Evolutionary conservation across 2,888 invertebrate species (phyloP).

Genomic region (Oscheius myriophilus): DNA sequence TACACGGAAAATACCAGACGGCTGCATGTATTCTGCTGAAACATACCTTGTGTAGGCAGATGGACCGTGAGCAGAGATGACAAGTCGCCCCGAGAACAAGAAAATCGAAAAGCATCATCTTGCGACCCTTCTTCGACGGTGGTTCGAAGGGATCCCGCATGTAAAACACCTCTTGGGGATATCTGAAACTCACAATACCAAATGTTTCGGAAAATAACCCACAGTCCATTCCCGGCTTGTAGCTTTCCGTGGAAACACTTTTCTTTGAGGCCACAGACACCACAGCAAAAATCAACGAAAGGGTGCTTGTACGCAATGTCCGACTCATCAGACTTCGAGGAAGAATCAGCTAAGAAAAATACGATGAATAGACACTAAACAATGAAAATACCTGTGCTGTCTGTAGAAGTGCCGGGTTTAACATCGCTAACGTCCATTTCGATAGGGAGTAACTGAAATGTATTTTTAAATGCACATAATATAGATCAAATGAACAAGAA

Average conservation of each 20-base stretch:
- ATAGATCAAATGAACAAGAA: no score
- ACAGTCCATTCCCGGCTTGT: constrained; percentile 50
- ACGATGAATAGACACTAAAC: neutral
- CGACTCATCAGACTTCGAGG: neutral
- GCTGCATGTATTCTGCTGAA: no score
- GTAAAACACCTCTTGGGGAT: constrained; percentile 50
- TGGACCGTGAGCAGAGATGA: constrained; percentile 42
- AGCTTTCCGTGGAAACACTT: constrained; percentile 48
- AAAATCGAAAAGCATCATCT: constrained; percentile 50
- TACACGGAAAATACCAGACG: no score
- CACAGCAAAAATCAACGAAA: constrained; percentile 50
- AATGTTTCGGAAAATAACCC: constrained; percentile 10
- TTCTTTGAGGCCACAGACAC: constrained; percentile 47
- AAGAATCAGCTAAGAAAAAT: no score
- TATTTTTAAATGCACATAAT: no score
- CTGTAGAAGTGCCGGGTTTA: neutral
- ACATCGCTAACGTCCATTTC: neutral
- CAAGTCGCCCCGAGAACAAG: constrained; percentile 53
- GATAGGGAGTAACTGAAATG: neutral
- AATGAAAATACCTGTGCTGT: neutral
- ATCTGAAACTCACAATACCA: constrained; percentile 35
- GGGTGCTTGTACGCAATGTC: constrained; percentile 30
- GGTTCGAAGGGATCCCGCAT: constrained; percentile 58
- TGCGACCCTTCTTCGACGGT: constrained; percentile 41
- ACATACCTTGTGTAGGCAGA: constrained; percentile 49